A percentile compares a stretch with the other conserved stretches of the same genome.
phyloP scores from a whole-genome alignment of 2,797 vertebrate genomes.

The Synanceia verrucosa region DNA sequence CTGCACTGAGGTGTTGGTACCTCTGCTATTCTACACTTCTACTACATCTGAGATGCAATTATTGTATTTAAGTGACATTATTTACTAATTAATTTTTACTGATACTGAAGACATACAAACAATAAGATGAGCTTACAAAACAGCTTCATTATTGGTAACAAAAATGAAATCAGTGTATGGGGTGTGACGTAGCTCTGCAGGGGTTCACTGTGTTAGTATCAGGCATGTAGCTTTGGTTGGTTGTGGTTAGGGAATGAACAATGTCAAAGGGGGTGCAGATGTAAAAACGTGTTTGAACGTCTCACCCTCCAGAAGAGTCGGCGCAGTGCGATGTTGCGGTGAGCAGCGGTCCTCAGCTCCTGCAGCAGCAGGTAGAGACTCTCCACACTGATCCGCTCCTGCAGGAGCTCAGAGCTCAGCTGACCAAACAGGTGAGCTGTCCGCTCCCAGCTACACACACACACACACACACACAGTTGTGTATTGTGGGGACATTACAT shows the following conservation, averaged over 20 bases:
- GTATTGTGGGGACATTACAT: too few species aligned
- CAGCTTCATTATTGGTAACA: too few species aligned
- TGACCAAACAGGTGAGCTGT: conserved; percentile 82
- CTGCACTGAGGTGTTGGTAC: neutral
- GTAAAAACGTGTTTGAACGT: accelerated
- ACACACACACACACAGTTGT: conserved; percentile 18
- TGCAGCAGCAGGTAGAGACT: conserved; percentile 78
- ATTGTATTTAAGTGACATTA: neutral
- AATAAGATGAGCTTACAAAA: neutral
- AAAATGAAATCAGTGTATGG: too few species aligned
- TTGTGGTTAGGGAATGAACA: neutral
- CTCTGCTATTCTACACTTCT: neutral
- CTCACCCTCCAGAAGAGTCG: conserved; percentile 88
- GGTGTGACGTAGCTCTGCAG: too few species aligned
- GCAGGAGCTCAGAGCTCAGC: conserved; percentile 82
- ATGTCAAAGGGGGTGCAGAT: neutral
- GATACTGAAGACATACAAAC: neutral
- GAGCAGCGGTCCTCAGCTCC: conserved; percentile 81
- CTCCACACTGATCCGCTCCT: conserved; percentile 76
- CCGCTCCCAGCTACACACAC: conserved; percentile 77
- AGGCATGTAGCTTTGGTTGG: neutral
- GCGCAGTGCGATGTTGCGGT: conserved; percentile 72
- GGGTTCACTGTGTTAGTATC: neutral
- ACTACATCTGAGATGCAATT: neutral
- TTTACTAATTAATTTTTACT: neutral